phyloP scores from a whole-genome alignment of 1,140 invertebrate species.

The Drosophila pectinifera region DNA sequence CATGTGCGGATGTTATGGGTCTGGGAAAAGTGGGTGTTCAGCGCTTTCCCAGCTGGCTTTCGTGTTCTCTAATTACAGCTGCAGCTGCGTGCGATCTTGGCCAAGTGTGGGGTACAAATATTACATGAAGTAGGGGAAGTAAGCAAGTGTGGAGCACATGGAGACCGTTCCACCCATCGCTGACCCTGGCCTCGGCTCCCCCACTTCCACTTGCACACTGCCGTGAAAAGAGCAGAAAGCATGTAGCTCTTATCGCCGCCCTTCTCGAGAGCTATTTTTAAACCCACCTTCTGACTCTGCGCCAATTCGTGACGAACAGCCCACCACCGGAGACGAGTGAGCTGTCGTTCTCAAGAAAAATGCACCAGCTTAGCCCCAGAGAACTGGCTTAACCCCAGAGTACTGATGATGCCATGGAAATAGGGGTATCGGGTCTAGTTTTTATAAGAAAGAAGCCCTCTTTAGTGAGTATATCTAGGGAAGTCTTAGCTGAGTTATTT shows the following conservation, averaged over 20 bases:
- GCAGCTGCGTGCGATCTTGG: slow-evolving; percentile 51
- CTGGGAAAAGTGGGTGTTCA: slow-evolving; percentile 19
- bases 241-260: background rate
- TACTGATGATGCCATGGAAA: background rate
- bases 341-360: background rate
- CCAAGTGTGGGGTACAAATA: slow-evolving; percentile 5
- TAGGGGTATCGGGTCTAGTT: background rate
- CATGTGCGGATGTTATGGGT: background rate
- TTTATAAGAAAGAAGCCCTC: too few species aligned
- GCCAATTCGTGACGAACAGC: background rate
- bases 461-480: too few species aligned
- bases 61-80: slow-evolving; percentile 39
- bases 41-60: slow-evolving; percentile 21
- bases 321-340: too few species aligned
- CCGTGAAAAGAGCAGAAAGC: background rate
- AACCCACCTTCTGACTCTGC: slow-evolving; percentile 1
- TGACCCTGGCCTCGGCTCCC: slow-evolving; percentile 5
- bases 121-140: background rate
- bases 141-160: background rate
- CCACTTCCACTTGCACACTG: background rate
- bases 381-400: background rate
- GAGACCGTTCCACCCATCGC: slow-evolving; percentile 11
- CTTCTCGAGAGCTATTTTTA: slow-evolving; percentile 9
- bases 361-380: background rate
- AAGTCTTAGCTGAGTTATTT: too few species aligned